Evolutionary conservation across 2,888 invertebrate species (phyloP).

Genomic region (Tyria jacobaeae): DNA sequence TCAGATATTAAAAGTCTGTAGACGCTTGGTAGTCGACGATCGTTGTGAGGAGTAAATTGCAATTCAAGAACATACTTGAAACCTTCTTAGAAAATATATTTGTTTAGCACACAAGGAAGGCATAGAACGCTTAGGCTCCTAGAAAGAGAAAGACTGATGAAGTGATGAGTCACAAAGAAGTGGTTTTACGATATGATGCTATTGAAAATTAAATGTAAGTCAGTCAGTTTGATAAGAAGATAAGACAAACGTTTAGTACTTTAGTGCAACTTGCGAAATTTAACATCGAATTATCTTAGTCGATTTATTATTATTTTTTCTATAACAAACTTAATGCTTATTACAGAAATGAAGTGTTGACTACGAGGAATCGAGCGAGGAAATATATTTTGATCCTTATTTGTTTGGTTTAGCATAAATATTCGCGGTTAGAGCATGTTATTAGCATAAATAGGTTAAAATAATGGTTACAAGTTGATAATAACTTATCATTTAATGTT

Average conservation of each 20-base stretch:
- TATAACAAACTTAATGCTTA: constrained; percentile 15
- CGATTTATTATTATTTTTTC: constrained; percentile 38
- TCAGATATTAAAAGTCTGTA: neutral
- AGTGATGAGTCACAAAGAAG: neutral
- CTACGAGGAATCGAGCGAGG: too few relatives aligned
- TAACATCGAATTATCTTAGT: constrained; percentile 39
- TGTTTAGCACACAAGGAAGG: neutral
- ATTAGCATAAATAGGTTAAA: neutral
- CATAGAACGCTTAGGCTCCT: neutral
- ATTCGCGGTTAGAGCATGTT: too few relatives aligned
- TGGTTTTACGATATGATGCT: neutral
- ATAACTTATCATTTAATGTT: neutral
- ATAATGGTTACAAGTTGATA: neutral
- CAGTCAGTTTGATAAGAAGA: constrained; percentile 41
- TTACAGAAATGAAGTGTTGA: neutral
- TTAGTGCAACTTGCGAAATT: constrained; percentile 40
- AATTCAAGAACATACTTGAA: too few relatives aligned
- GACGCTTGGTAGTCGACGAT: neutral
- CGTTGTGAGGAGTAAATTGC: neutral
- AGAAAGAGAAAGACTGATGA: neutral
- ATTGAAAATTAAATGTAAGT: constrained; percentile 17
- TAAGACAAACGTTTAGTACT: constrained; percentile 37
- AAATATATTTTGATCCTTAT: constrained; percentile 4
- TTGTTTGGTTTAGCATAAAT: neutral
- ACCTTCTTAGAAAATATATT: neutral